Percentiles rank a stretch among this genome's conserved stretches.
These are phyloP conservation scores for Micronycteris hirsuta DNA, from an alignment of 2,113 vertebrate genomes.

Conservation along the genomic window DNA sequence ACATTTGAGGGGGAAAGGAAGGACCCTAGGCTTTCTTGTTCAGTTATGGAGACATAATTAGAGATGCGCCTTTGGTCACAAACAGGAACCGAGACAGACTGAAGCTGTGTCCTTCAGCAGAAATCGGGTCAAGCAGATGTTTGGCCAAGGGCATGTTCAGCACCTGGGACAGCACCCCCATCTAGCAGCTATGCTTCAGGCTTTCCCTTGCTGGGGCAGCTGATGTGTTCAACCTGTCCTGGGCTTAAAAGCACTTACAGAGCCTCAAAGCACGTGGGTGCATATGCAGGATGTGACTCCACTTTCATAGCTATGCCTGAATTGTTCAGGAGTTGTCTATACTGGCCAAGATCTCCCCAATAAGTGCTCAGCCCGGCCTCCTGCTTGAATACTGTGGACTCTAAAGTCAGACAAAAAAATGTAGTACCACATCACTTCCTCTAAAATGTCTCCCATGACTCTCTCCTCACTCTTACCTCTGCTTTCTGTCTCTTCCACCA, in stretches of 20 bases:
- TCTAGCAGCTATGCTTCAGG: accelerated
- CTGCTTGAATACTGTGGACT: background rate
- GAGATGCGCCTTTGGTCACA: background rate
- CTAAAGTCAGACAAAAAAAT: background rate
- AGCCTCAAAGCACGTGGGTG: background rate
- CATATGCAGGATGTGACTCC: background rate
- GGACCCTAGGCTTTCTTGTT: background rate
- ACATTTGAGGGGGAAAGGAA: background rate
- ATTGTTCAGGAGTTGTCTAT: background rate
- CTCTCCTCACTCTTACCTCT: background rate
- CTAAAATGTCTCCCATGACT: constrained; percentile 19
- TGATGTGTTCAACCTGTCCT: background rate
- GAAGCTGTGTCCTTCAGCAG: background rate
- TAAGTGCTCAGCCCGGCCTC: background rate
- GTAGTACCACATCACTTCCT: background rate
- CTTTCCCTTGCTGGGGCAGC: background rate
- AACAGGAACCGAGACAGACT: background rate
- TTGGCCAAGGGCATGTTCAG: background rate
- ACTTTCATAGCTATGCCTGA: background rate
- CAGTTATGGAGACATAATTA: background rate
- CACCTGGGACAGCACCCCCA: background rate
- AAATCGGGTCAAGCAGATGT: background rate
- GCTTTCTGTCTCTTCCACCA: constrained; percentile 15
- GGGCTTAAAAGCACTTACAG: background rate
- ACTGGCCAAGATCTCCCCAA: background rate